Percentiles rank a stretch among this genome's conserved stretches.
phyloP scores from a whole-genome alignment of 2,888 invertebrate species.

The Panzeria rudis region DNA sequence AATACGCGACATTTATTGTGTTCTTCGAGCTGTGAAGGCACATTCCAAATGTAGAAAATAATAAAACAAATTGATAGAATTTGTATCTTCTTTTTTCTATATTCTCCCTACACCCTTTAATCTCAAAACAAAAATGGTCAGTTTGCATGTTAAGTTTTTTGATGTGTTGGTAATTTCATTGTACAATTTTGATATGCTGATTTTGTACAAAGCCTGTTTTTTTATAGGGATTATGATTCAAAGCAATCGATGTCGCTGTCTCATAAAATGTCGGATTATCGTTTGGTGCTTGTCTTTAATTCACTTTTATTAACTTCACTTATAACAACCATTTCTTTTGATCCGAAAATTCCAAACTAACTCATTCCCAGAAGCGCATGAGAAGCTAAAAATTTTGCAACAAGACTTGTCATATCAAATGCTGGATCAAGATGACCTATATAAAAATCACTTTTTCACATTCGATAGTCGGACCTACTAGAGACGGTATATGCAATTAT shows the following conservation, averaged over 20 bases:
- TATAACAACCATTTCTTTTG: too few relatives aligned
- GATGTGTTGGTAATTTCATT: background rate
- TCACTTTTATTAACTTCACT: too few relatives aligned
- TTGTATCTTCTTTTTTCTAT: constrained; percentile 29
- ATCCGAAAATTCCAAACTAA: too few relatives aligned
- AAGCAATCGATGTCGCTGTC: background rate
- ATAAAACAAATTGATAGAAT: constrained; percentile 11
- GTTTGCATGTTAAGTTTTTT: constrained; percentile 5
- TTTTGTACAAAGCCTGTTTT: background rate
- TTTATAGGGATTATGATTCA: background rate
- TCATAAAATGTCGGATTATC: too few relatives aligned
- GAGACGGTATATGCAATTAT: too few relatives aligned
- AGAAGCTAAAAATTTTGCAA: too few relatives aligned
- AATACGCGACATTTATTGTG: constrained; percentile 74
- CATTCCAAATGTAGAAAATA: constrained; percentile 77
- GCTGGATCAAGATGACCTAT: too few relatives aligned
- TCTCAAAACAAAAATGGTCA: background rate
- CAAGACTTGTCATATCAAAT: too few relatives aligned
- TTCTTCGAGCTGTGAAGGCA: constrained; percentile 82
- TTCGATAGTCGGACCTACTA: too few relatives aligned
- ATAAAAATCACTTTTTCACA: too few relatives aligned
- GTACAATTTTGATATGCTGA: background rate
- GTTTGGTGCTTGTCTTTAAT: too few relatives aligned
- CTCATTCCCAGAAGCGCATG: too few relatives aligned
- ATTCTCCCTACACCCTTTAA: constrained; percentile 35